A percentile compares a stretch with the other conserved stretches of the same genome.
phyloP scores from a whole-genome alignment of 2,797 vertebrate species.

The Pipistrellus kuhlii region DNA sequence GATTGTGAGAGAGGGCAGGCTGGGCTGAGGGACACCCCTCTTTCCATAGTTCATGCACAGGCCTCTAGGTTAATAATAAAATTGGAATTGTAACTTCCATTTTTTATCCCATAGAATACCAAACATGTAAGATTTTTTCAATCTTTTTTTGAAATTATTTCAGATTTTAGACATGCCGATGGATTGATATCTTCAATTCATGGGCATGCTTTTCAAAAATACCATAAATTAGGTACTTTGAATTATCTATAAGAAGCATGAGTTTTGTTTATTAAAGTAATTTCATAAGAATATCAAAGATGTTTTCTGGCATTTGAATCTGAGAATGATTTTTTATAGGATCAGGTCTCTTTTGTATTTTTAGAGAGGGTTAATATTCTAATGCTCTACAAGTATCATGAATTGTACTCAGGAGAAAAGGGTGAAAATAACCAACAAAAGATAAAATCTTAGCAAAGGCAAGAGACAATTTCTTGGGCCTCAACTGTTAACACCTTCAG shows the following conservation, averaged over 20 bases:
- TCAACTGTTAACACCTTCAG: background rate
- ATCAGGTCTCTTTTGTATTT: background rate
- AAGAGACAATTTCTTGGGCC: background rate
- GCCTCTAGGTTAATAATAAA: background rate
- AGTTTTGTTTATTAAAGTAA: constrained; percentile 36
- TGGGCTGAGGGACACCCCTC: no score
- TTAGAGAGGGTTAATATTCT: background rate
- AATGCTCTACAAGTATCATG: background rate
- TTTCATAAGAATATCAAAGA: background rate
- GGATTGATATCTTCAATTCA: background rate
- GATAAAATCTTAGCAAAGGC: background rate
- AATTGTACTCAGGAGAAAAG: background rate
- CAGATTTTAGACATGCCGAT: background rate
- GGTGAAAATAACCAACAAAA: background rate
- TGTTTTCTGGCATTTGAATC: background rate
- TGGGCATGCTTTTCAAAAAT: background rate
- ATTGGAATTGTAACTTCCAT: background rate
- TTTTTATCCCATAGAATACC: background rate
- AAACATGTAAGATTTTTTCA: background rate
- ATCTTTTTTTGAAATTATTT: background rate
- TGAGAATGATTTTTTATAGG: background rate
- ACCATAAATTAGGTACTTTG: background rate
- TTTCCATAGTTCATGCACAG: no score
- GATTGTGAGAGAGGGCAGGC: no score
- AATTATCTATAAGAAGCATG: background rate